Evolutionary conservation across 2,113 vertebrate genomes (phyloP).

Genomic region (Micromys minutus): DNA sequence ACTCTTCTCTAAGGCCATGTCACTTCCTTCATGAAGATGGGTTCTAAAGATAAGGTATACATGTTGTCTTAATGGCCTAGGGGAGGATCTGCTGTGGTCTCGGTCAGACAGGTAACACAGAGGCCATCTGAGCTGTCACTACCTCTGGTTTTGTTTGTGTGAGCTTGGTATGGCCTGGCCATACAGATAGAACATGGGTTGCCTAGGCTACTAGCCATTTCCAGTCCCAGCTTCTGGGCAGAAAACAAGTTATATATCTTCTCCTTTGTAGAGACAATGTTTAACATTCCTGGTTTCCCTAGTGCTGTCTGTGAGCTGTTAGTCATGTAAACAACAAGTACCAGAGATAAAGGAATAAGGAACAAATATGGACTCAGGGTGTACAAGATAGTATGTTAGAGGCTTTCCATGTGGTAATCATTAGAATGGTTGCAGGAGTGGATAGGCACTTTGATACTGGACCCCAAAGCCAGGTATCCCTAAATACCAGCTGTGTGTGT

Average conservation of each 20-base stretch:
- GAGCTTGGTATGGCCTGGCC: background rate
- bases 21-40: background rate
- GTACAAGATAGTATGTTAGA: background rate
- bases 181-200: background rate
- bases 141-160: background rate
- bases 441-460: background rate
- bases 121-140: background rate
- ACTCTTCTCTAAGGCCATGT: background rate
- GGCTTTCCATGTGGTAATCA: background rate
- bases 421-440: background rate
- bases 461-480: background rate
- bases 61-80: background rate
- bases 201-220: no score
- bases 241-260: background rate
- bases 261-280: background rate
- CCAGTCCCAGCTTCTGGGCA: background rate
- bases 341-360: background rate
- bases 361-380: background rate
- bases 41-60: background rate
- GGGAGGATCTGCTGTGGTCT: background rate
- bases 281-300: background rate
- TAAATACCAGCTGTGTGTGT: background rate
- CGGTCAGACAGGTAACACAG: background rate
- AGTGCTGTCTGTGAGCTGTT: background rate
- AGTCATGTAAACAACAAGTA: background rate